Evolutionary conservation across 2,797 vertebrate genomes (phyloP), one percentile per base, ranked within the genome.

Genomic region (Cuniculus paca): DNA sequence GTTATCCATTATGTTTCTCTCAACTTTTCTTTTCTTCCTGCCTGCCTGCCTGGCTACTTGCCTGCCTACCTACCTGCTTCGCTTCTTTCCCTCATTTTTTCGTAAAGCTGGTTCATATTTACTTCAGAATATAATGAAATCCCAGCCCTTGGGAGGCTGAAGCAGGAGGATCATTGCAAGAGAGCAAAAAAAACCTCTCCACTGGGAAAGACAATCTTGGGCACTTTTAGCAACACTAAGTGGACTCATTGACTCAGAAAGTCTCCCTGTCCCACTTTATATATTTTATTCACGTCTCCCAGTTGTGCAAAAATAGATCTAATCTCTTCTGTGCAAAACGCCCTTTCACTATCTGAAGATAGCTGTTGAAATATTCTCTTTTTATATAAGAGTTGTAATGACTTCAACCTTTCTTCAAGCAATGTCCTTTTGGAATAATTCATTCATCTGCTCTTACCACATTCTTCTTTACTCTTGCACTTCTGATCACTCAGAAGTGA

Each of bases 51-150:
- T 78, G 11, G 48, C 74, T 78, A 50, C 13, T 42, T 78, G 48
- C 13, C 54, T 54, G 22, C n/a, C 39, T 78, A 16, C 48, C 74
- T 72, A 50, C 13, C 50, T 72, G 48, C 13, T n/a, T 65, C 36
- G 45, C 26, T 9, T 79, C 1, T 58, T 63, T 14, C 22, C n/a
- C 80, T 17, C 34, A 36, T 45, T 61, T 93, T 91, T 90, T 74
- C 10, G 26, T 81, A 85, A 95, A 80, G n/a, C 14, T 87, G 39
- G 93, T 94, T 92, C 75, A 36, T 83, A 85, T 86, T 79, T 94
- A 81, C 94, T 95, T 92, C 84, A 54, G 39, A 92, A 78, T 84
- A 74, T 22, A 82, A 81, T 88, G 75, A 45, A 94, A n/a, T n/a
- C n/a, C n/a, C n/a, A n/a, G n/a, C n/a, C n/a, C n/a, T n/a, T n/a